Conservation (phyloP, 2,797 vertebrate species). For the Danionella dracula region DNA sequence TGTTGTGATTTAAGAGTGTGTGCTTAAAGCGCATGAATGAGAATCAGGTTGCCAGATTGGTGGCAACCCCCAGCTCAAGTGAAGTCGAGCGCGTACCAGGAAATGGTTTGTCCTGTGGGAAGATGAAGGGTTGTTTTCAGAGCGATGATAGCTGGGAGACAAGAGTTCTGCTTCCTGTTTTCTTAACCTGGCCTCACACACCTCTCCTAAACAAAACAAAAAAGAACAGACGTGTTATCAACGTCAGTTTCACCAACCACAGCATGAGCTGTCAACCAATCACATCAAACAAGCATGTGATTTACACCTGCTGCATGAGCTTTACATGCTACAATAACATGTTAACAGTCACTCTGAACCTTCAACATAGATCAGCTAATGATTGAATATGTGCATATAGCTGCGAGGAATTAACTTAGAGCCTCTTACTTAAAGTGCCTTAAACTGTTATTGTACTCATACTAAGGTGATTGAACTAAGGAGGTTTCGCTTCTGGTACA, state of each 20-base stretch:
- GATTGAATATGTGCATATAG: background rate
- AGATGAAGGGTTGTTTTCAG: slow-evolving; percentile 64
- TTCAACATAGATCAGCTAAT: background rate
- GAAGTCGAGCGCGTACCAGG: slow-evolving; percentile 65
- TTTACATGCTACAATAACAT: background rate
- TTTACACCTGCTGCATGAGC: background rate
- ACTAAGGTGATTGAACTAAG: background rate
- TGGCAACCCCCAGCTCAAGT: too few relatives aligned
- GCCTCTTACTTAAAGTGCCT: too few relatives aligned
- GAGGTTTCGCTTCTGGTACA: too few relatives aligned
- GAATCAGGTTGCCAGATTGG: too few relatives aligned
- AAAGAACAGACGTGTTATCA: background rate
- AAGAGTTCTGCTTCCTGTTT: slow-evolving; percentile 62
- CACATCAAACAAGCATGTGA: background rate
- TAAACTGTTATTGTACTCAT: too few relatives aligned
- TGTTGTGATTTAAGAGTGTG: too few relatives aligned
- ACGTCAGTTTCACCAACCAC: background rate
- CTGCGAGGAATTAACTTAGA: background rate
- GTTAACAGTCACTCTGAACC: background rate
- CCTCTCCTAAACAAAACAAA: slow-evolving; percentile 69
- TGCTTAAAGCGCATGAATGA: too few relatives aligned
- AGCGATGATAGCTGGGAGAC: slow-evolving; percentile 70
- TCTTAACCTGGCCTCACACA: slow-evolving; percentile 51
- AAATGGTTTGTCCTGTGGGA: slow-evolving; percentile 73
- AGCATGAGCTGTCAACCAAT: background rate